These are phyloP conservation scores for Galerucella pusilla DNA, from an alignment of 2,888 invertebrate species.

Conservation along the genomic window DNA sequence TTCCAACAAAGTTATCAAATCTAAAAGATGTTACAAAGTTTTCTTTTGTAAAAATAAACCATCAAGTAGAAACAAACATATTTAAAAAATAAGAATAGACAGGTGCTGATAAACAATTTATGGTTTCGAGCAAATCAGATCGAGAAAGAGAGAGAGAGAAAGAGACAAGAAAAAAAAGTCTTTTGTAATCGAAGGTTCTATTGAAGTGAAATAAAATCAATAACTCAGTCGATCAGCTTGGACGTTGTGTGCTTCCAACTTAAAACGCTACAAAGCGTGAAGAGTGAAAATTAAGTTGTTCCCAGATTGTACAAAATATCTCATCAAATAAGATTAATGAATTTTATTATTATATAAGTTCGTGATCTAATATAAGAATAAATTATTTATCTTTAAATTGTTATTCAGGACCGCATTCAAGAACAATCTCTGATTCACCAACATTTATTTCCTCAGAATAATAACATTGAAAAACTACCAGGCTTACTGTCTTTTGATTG, in stretches of 20 bases:
- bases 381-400: constrained; percentile 47
- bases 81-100: constrained; percentile 6
- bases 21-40: background rate
- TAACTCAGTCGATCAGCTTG: constrained; percentile 41
- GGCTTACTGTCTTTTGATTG: too few relatives aligned
- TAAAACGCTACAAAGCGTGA: constrained; percentile 43
- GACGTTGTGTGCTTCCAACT: constrained; percentile 40
- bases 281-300: constrained; percentile 45
- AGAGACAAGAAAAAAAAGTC: constrained; percentile 5
- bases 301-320: constrained; percentile 46
- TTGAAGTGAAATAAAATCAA: constrained; percentile 43
- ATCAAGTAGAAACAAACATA: constrained; percentile 15
- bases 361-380: constrained; percentile 49
- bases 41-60: background rate
- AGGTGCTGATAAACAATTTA: constrained; percentile 8
- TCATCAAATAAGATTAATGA: constrained; percentile 48
- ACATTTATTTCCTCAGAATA: too few relatives aligned
- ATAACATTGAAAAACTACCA: too few relatives aligned
- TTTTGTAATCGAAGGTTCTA: constrained; percentile 33
- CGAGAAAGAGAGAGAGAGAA: background rate
- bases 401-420: constrained; percentile 36
- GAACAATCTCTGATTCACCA: background rate
- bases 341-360: constrained; percentile 45
- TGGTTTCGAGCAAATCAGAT: constrained; percentile 10
- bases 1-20: too few relatives aligned